Evolutionary conservation across 2,888 invertebrate species (phyloP).

Genomic region (Callinectes sapidus): DNA sequence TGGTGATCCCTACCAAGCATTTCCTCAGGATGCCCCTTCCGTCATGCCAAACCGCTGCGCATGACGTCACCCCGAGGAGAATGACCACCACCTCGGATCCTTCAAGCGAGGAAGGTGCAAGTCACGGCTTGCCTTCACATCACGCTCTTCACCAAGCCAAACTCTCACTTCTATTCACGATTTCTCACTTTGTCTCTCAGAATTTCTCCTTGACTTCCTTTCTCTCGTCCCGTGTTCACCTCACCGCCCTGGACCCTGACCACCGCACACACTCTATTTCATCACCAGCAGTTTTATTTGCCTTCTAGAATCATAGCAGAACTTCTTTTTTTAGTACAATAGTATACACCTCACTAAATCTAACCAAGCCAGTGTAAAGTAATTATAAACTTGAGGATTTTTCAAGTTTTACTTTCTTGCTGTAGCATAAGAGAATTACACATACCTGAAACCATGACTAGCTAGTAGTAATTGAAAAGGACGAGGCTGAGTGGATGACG

Average conservation of each 20-base stretch:
- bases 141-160: background rate
- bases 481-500: background rate
- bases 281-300: background rate
- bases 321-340: background rate
- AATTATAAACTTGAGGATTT: background rate
- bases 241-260: background rate
- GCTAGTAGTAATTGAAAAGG: background rate
- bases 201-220: background rate
- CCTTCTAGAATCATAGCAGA: background rate
- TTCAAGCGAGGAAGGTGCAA: background rate
- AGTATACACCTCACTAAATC: background rate
- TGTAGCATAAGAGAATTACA: background rate
- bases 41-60: background rate
- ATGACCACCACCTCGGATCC: constrained; percentile 2
- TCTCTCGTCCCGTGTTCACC: background rate
- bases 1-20: background rate
- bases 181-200: background rate
- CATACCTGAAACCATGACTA: background rate
- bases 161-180: background rate
- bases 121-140: background rate
- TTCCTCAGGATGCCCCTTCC: background rate
- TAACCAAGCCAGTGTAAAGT: background rate
- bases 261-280: background rate
- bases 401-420: background rate
- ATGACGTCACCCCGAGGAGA: background rate